Conservation (phyloP, 2,888 invertebrate genomes). For the Melieria picta region DNA sequence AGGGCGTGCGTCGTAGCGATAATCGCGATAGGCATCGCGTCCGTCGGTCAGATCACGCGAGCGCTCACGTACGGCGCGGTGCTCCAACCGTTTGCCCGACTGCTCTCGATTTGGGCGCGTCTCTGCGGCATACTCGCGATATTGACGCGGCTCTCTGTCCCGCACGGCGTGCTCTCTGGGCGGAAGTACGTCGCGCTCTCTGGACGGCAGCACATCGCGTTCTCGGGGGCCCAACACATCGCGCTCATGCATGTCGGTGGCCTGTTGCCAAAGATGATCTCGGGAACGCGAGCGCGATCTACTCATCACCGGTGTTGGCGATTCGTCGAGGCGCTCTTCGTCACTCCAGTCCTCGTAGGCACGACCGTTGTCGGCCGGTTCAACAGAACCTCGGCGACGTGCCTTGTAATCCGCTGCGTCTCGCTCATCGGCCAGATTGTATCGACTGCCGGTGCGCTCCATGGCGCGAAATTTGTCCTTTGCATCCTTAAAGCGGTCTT, state of each 20-base stretch:
- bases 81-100: conserved; percentile 39
- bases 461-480: conserved; percentile 86
- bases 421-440: conserved; percentile 68
- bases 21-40: conserved; percentile 35
- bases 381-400: conserved; percentile 54
- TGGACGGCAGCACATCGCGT: conserved; percentile 30
- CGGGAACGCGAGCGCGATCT: conserved; percentile 43
- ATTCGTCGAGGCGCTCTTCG: conserved; percentile 56
- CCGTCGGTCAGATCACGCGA: conserved; percentile 39
- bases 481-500: conserved; percentile 85
- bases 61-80: conserved; percentile 21
- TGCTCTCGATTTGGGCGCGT: conserved; percentile 30
- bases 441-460: conserved; percentile 68
- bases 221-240: conserved; percentile 37
- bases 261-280: conserved; percentile 40
- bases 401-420: conserved; percentile 43
- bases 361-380: conserved; percentile 45
- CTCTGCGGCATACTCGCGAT: conserved; percentile 28
- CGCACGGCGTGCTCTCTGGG: conserved; percentile 11
- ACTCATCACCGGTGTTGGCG: conserved; percentile 38
- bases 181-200: conserved; percentile 4
- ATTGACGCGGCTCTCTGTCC: conserved; percentile 21
- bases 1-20: conserved; percentile 35
- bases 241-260: conserved; percentile 22
- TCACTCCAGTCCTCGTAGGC: conserved; percentile 62